Evolutionary conservation across 2,113 vertebrate genomes (phyloP).

Genomic region (Ptilonorhynchus violaceus): DNA sequence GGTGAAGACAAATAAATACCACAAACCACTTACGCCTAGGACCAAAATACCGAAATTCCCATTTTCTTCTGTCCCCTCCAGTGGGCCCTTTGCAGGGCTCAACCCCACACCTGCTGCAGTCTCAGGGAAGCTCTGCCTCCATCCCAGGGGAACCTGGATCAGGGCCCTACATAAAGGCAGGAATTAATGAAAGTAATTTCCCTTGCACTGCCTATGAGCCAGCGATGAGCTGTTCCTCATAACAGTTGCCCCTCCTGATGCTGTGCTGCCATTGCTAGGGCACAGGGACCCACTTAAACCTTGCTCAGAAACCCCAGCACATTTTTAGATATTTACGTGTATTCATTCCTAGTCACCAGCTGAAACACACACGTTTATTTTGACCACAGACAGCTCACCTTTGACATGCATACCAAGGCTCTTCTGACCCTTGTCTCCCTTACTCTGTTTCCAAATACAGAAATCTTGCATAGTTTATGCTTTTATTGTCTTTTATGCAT

Average conservation of each 20-base stretch:
- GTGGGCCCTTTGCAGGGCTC: accelerated
- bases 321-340: background rate
- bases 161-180: background rate
- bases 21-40: background rate
- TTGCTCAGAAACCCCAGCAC: background rate
- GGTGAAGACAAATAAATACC: background rate
- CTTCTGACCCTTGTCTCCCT: background rate
- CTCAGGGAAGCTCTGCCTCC: background rate
- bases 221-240: background rate
- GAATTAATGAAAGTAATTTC: background rate
- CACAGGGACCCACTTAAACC: background rate
- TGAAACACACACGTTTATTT: background rate
- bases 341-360: background rate
- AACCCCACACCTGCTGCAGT: background rate
- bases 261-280: background rate
- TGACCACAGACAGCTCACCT: background rate
- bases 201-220: background rate
- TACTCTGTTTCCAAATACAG: background rate
- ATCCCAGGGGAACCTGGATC: background rate
- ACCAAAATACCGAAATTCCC: background rate
- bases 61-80: background rate
- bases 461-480: background rate
- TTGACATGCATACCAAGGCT: background rate
- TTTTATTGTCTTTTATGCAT: background rate
- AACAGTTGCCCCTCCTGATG: background rate